Conservation (phyloP, 1,140 invertebrate genomes). For the Drosophila aff. region DNA sequence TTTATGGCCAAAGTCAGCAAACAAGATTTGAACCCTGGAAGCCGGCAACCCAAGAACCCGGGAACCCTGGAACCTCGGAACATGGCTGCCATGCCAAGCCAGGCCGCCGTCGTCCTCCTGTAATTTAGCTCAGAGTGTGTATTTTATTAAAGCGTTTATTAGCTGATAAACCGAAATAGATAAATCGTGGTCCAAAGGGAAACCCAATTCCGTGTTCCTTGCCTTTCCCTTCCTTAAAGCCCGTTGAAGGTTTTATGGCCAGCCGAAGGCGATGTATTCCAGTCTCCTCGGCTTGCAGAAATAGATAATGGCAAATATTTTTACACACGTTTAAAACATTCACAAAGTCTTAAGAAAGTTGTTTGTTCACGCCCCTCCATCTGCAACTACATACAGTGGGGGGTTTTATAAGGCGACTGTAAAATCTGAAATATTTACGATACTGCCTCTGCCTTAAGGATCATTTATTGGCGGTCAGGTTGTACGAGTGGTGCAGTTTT, state of each 20-base stretch:
- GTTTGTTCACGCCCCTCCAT: conserved; percentile 60
- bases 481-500: not conserved
- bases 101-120: conserved; percentile 24
- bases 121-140: conserved; percentile 82
- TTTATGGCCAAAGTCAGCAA: conserved; percentile 45
- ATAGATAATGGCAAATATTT: conserved; percentile 76
- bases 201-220: conserved; percentile 25
- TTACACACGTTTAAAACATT: conserved; percentile 57
- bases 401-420: not conserved
- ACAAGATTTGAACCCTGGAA: conserved; percentile 34
- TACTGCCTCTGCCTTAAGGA: not conserved
- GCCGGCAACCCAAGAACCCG: not conserved
- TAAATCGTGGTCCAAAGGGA: conserved; percentile 62
- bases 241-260: conserved; percentile 76
- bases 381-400: conserved; percentile 23
- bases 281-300: conserved; percentile 51
- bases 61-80: not conserved
- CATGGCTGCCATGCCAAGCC: conserved; percentile 5
- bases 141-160: conserved; percentile 84
- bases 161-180: conserved; percentile 82
- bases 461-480: not conserved
- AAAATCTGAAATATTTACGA: conserved; percentile 10
- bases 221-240: conserved; percentile 3
- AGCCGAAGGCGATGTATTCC: conserved; percentile 56
- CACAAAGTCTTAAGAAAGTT: conserved; percentile 69